These are phyloP conservation scores for Ophion slaviceki DNA, from an alignment of 2,888 invertebrate species.

Conservation along the genomic window DNA sequence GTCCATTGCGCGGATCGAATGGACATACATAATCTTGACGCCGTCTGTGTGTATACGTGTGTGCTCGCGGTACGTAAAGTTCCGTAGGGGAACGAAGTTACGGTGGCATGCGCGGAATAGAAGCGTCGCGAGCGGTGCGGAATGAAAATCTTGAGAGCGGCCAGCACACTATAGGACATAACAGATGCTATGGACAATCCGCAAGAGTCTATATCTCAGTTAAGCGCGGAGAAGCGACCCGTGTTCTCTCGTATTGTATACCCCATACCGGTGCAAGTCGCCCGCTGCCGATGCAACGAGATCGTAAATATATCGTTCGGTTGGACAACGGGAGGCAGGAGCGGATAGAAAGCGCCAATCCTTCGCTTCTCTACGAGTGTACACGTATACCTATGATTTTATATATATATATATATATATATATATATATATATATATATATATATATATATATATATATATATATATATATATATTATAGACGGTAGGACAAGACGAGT, in stretches of 20 bases:
- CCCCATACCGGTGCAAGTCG: slow-evolving; percentile 42
- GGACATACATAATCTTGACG: slow-evolving; percentile 17
- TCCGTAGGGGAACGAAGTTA: slow-evolving; percentile 32
- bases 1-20: slow-evolving; percentile 37
- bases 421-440: background rate
- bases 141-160: slow-evolving; percentile 39
- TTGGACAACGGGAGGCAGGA: slow-evolving; percentile 57
- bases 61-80: slow-evolving; percentile 13
- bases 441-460: background rate
- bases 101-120: slow-evolving; percentile 21
- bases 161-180: slow-evolving; percentile 14
- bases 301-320: slow-evolving; percentile 61
- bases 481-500: slow-evolving; percentile 38
- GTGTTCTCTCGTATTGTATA: slow-evolving; percentile 30
- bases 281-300: slow-evolving; percentile 61
- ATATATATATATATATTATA: slow-evolving; percentile 1
- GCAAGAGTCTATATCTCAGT: slow-evolving; percentile 54
- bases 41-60: background rate
- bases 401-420: background rate
- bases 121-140: background rate
- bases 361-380: slow-evolving; percentile 14
- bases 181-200: slow-evolving; percentile 57
- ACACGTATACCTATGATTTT: background rate
- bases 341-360: slow-evolving; percentile 51
- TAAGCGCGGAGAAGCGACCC: slow-evolving; percentile 32